These are phyloP conservation scores for Eilema sororculum DNA, from an alignment of 2,888 invertebrate genomes.

Conservation along the genomic window DNA sequence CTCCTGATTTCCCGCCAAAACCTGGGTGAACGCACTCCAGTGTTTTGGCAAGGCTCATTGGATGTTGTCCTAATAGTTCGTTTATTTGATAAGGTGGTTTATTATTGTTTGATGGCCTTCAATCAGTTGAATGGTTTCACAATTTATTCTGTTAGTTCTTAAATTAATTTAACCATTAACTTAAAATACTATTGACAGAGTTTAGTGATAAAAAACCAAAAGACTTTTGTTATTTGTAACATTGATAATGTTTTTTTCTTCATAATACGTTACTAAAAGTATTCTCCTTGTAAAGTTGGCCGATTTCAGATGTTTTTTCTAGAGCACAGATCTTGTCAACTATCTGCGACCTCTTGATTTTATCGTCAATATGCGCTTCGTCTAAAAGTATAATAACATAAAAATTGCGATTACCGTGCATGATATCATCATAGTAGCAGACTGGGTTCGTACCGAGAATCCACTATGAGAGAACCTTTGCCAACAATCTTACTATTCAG, in stretches of 20 bases:
- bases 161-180: not conserved
- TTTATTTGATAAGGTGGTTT: conserved; percentile 76
- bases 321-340: conserved; percentile 32
- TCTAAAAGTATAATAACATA: conserved; percentile 54
- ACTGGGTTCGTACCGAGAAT: conserved; percentile 53
- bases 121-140: conserved; percentile 39
- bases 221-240: not conserved
- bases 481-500: conserved; percentile 79
- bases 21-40: conserved; percentile 84
- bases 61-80: conserved; percentile 83
- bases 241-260: not conserved
- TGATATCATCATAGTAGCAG: conserved; percentile 63
- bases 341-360: conserved; percentile 46
- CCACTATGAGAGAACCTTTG: conserved; percentile 66
- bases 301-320: conserved; percentile 30
- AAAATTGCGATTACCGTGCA: conserved; percentile 55
- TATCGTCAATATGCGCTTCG: conserved; percentile 48
- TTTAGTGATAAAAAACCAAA: too few species aligned
- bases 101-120: conserved; percentile 54
- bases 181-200: not conserved
- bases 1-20: conserved; percentile 83
- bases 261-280: conserved; percentile 19
- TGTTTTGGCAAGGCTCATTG: conserved; percentile 82
- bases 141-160: conserved; percentile 26
- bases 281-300: conserved; percentile 27